Conservation (phyloP, 2,113 vertebrate genomes). For the Sinocyclocheilus grahami region DNA sequence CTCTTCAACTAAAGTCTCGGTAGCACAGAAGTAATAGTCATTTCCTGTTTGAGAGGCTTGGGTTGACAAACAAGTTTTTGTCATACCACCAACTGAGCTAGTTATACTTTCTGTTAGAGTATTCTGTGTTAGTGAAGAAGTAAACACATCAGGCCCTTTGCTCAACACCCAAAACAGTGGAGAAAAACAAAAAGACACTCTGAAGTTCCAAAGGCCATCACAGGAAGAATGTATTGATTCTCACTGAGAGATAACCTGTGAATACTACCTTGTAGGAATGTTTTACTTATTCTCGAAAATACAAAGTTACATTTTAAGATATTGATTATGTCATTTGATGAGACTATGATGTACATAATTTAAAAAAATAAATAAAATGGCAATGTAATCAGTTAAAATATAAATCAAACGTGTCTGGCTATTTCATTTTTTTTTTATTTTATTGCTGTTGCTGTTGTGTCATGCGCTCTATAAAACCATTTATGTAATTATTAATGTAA, state of each 20-base stretch:
- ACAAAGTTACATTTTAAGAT: too few relatives aligned
- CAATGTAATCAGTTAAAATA: neutral
- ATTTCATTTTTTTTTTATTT: neutral
- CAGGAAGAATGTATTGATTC: constrained; percentile 16
- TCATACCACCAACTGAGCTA: constrained; percentile 68
- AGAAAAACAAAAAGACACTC: neutral
- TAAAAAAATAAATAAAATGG: too few relatives aligned
- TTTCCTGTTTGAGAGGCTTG: constrained; percentile 83
- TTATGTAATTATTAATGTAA: neutral
- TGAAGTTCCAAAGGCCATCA: constrained; percentile 4
- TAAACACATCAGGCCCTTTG: constrained; percentile 29
- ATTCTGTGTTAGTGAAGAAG: constrained; percentile 24
- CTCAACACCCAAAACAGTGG: constrained; percentile 1
- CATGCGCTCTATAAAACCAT: neutral
- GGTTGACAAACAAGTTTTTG: constrained; percentile 63
- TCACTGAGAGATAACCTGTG: neutral
- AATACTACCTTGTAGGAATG: neutral
- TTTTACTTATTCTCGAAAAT: neutral
- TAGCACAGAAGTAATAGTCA: constrained; percentile 63
- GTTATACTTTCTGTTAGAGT: constrained; percentile 74
- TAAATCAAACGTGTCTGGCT: neutral
- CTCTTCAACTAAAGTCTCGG: constrained; percentile 66
- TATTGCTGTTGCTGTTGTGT: neutral
- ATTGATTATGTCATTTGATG: neutral
- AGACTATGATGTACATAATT: neutral